Conservation (phyloP, 1,140 invertebrate species). For the Diachasma alloeum region DNA sequence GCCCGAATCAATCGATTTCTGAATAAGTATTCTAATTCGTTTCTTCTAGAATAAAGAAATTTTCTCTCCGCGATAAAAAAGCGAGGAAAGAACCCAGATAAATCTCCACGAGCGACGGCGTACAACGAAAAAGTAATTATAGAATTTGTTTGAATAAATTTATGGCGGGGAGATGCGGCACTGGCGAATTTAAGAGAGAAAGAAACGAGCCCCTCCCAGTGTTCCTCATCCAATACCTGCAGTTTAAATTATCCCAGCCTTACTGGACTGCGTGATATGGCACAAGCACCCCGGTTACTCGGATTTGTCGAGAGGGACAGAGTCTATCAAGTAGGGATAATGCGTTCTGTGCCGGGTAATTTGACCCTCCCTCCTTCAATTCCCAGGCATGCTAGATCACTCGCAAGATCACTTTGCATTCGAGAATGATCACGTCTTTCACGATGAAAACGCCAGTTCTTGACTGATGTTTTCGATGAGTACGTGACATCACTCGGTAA, state of each 20-base stretch:
- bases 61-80: conserved; percentile 7
- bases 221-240: conserved; percentile 37
- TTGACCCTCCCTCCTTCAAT: conserved; percentile 42
- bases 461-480: neutral
- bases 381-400: neutral
- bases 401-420: neutral
- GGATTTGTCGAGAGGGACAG: conserved; percentile 17
- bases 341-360: conserved; percentile 61
- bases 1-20: too few relatives aligned
- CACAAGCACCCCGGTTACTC: conserved; percentile 43
- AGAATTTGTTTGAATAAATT: conserved; percentile 63
- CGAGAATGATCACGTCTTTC: neutral
- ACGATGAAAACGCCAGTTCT: neutral
- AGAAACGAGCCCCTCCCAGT: conserved; percentile 36
- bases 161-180: conserved; percentile 42
- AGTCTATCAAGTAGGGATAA: conserved; percentile 62
- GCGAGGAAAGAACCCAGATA: conserved; percentile 34
- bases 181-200: conserved; percentile 48
- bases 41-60: too few relatives aligned
- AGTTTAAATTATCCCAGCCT: neutral
- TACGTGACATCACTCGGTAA: too few relatives aligned
- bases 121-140: conserved; percentile 57
- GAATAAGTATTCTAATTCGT: too few relatives aligned
- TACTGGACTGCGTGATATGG: neutral
- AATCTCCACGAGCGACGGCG: conserved; percentile 35